These are phyloP conservation scores for Parnassius smintheus DNA, from an alignment of 2,888 invertebrate genomes.

Conservation along the genomic window DNA sequence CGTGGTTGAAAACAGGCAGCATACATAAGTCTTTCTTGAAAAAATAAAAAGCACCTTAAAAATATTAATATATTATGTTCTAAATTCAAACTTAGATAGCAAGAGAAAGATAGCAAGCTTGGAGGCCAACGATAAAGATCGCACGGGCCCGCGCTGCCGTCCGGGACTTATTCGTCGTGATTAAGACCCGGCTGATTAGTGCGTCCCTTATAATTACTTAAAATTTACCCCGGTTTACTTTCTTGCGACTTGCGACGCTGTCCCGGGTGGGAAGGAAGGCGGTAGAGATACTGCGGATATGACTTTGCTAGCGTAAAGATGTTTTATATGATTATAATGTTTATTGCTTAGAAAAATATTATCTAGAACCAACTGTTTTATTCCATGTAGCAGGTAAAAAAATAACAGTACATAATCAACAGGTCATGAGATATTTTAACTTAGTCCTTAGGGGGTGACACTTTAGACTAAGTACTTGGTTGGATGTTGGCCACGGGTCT, in stretches of 20 bases:
- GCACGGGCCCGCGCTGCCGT: conserved; percentile 29
- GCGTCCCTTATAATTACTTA: conserved; percentile 67
- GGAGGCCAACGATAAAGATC: conserved; percentile 29
- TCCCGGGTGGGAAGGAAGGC: conserved; percentile 16
- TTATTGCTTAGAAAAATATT: too few species aligned
- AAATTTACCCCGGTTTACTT: conserved; percentile 66
- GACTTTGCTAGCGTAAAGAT: conserved; percentile 8
- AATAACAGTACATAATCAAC: too few species aligned
- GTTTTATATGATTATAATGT: too few species aligned
- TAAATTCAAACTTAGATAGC: conserved; percentile 28
- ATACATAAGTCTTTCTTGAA: too few species aligned
- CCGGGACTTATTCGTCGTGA: conserved; percentile 60
- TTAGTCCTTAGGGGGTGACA: too few species aligned
- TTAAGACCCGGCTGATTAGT: conserved; percentile 61
- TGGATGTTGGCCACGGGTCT: too few species aligned
- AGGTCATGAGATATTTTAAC: too few species aligned
- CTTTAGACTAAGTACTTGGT: too few species aligned
- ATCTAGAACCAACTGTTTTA: too few species aligned
- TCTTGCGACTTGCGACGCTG: conserved; percentile 41
- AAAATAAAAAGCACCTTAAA: too few species aligned
- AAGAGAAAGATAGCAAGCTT: conserved; percentile 2
- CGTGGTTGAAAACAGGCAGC: too few species aligned
- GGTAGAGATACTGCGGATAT: conserved; percentile 39
- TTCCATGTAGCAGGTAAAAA: too few species aligned
- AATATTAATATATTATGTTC: not conserved